Percentiles rank a stretch among this genome's conserved stretches.
Evolutionary conservation across 2,113 vertebrate genomes (phyloP).

Genomic region (Marmota flaviventris): DNA sequence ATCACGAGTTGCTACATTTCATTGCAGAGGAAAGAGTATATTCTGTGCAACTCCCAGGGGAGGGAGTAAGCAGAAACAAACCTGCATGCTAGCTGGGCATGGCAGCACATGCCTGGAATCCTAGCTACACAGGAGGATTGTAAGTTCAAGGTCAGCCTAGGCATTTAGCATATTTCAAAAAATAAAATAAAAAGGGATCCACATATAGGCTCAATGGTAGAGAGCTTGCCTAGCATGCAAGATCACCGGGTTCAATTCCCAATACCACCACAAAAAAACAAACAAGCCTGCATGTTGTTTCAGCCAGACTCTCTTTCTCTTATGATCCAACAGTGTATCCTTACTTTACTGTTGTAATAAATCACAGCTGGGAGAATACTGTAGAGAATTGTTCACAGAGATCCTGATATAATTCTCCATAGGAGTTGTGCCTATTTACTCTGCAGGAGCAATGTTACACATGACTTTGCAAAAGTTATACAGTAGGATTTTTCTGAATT

Average conservation of each 20-base stretch:
- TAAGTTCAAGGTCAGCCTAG: too few species aligned
- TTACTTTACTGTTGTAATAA: background rate
- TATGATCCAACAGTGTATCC: background rate
- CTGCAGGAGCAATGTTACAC: background rate
- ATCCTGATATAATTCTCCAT: background rate
- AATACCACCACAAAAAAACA: too few species aligned
- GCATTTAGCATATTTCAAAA: background rate
- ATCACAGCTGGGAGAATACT: background rate
- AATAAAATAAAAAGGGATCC: background rate
- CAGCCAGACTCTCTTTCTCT: background rate
- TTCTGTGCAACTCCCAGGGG: background rate
- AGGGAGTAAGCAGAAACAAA: background rate
- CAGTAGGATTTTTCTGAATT: background rate
- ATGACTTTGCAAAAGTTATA: background rate
- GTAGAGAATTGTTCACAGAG: background rate
- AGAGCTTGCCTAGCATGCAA: too few species aligned
- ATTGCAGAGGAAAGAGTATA: background rate
- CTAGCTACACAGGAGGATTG: background rate
- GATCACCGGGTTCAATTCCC: background rate
- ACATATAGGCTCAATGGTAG: background rate
- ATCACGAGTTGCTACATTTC: background rate
- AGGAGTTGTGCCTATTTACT: background rate
- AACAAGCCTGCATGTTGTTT: background rate
- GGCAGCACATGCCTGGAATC: background rate
- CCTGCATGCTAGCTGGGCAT: background rate